Conservation (phyloP, 2,797 vertebrate genomes). For the Adrianichthys oophorus region DNA sequence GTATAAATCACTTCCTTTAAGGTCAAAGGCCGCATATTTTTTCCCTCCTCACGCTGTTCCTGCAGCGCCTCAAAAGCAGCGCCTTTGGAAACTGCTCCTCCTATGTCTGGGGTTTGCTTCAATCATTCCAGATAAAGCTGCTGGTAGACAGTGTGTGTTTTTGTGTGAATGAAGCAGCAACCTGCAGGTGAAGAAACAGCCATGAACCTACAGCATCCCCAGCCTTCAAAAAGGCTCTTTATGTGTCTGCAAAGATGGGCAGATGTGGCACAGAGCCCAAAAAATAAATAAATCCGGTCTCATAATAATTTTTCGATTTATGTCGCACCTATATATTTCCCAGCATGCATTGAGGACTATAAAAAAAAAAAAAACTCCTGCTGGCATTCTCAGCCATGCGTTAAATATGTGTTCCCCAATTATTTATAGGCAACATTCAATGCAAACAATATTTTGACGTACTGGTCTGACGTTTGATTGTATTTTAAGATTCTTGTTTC, state of each 20-base stretch:
- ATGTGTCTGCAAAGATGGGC: slow-evolving; percentile 64
- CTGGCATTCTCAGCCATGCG: no score
- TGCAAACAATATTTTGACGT: no score
- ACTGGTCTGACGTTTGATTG: no score
- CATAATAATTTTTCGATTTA: slow-evolving; percentile 21
- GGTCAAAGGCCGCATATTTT: slow-evolving; percentile 68
- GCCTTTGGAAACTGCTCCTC: slow-evolving; percentile 61
- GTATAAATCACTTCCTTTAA: slow-evolving; percentile 70
- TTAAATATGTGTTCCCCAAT: no score
- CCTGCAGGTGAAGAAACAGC: slow-evolving; percentile 64
- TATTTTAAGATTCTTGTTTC: no score
- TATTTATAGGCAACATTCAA: no score
- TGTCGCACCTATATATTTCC: slow-evolving; percentile 11
- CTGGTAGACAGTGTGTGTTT: slow-evolving; percentile 8
- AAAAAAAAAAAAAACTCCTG: no score
- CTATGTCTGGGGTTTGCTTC: slow-evolving; percentile 61
- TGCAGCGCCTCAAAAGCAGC: slow-evolving; percentile 54
- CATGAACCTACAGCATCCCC: slow-evolving; percentile 61
- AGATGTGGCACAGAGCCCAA: slow-evolving; percentile 55
- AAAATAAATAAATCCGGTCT: slow-evolving; percentile 27
- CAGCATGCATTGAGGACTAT: slow-evolving; percentile 7
- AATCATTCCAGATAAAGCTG: slow-evolving; percentile 58
- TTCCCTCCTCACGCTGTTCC: slow-evolving; percentile 67
- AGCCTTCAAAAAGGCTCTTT: slow-evolving; percentile 58
- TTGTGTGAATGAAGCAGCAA: slow-evolving; percentile 55